These are phyloP conservation scores for Sceloporus tristichus DNA, from an alignment of 2,113 vertebrate genomes.

Conservation along the genomic window DNA sequence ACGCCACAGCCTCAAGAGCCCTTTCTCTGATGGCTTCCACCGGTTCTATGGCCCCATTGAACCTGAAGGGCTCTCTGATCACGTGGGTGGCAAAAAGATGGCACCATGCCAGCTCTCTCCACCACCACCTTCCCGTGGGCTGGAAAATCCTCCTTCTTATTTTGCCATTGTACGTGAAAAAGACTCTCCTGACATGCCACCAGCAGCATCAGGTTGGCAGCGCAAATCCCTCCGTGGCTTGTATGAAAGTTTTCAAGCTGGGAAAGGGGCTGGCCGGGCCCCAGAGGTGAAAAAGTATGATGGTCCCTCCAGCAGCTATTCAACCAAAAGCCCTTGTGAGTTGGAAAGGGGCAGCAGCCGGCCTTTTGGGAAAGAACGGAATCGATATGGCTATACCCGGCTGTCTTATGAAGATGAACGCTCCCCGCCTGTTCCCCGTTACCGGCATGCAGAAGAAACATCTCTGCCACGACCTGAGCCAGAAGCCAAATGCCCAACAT, in stretches of 20 bases:
- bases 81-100: constrained; percentile 78
- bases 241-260: constrained; percentile 80
- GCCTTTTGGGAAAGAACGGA: constrained; percentile 65
- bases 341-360: constrained; percentile 46
- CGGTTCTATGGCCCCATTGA: constrained; percentile 94
- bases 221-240: constrained; percentile 81
- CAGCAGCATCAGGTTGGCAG: constrained; percentile 68
- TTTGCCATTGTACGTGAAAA: constrained; percentile 82
- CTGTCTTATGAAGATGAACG: constrained; percentile 80
- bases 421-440: constrained; percentile 55
- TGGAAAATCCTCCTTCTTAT: constrained; percentile 77
- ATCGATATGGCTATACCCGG: constrained; percentile 77
- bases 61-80: constrained; percentile 87
- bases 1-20: constrained; percentile 52
- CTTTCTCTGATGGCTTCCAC: constrained; percentile 90
- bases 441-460: constrained; percentile 40
- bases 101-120: constrained; percentile 82
- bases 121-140: constrained; percentile 75
- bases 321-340: constrained; percentile 50
- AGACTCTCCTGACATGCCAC: constrained; percentile 69
- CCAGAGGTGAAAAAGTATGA: constrained; percentile 58
- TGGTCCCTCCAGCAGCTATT: constrained; percentile 41
- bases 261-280: constrained; percentile 70
- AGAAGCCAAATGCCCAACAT: constrained; percentile 52
- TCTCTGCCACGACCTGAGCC: constrained; percentile 37